Conservation (phyloP, 2,888 invertebrate genomes). For the Ametastegia equiseti region DNA sequence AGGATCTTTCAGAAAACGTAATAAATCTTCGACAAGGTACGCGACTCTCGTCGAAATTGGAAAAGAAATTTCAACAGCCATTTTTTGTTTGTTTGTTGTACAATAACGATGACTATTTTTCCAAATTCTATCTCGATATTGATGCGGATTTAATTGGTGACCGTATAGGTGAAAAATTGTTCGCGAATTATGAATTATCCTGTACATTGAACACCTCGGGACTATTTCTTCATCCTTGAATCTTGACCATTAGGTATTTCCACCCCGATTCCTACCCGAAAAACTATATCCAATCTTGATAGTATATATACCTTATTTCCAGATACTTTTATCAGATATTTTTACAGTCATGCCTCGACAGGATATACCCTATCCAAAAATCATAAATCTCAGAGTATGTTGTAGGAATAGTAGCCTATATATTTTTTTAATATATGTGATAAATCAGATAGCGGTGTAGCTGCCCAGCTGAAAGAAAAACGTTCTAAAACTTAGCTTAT, state of each 20-base stretch:
- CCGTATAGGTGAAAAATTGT: background rate
- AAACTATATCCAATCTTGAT: slow-evolving; percentile 5
- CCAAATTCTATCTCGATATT: background rate
- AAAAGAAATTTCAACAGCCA: no score
- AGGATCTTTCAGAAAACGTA: no score
- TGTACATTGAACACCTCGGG: background rate
- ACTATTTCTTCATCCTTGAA: slow-evolving; percentile 16
- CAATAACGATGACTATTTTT: no score
- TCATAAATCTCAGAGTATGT: background rate
- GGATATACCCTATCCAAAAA: background rate
- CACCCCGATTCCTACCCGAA: background rate
- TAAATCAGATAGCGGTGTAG: background rate
- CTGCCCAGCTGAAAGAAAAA: background rate
- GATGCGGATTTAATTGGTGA: background rate
- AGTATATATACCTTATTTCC: background rate
- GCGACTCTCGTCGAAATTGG: no score
- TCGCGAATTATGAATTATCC: no score
- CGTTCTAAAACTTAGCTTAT: no score
- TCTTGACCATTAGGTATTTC: slow-evolving; percentile 20
- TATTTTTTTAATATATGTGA: background rate
- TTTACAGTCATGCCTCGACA: background rate
- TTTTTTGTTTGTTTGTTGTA: no score
- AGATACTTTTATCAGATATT: background rate
- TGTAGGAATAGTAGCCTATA: no score
- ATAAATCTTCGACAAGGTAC: no score